Base-by-base conservation (phyloP, 2,113 vertebrate species). In the Suncus etruscus region DNA sequence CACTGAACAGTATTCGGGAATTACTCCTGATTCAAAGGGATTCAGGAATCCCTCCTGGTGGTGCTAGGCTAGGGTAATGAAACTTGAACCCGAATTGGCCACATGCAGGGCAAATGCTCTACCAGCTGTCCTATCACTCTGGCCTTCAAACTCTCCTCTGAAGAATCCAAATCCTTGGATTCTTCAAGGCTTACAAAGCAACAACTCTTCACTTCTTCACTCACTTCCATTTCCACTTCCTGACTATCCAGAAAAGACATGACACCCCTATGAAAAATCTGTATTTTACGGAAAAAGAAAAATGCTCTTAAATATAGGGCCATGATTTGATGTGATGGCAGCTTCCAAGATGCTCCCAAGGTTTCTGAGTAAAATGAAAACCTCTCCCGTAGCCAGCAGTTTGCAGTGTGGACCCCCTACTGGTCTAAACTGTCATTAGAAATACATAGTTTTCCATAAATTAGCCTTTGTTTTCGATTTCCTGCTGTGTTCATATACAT, bases 401-500 rank as follows among this genome's bases (percentile, higher is more conserved):
- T 97, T 98, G 97, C 97, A 98, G 98, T 97, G 97, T 95, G 97
- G 97, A 98, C 97, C 97, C 58, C 98, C 98, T 95, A 95, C 10
- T 24, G 97, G 97, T 97, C 95, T 97, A 95, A 95, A 96, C 96
- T 97, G 97, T 98, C 98, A 98, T 98, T 98, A 98, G 97, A 97
- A 97, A 97, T 97, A 97, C 98, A 98, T 95, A 97, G 97, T 98
- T 98, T 98, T 98, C 97, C 98, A 98, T 98, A 98, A 98, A 98
- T 98, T 98, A 98, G 95, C 95, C 97, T 98, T 97, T 97, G 97
- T 98, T 97, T 97, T 97, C 95, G 96, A 97, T 97, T 97, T 97
- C 98, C 98, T 95, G 97, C 97, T 97, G 98, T 95, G 98, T 97
- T 97, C 97, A 97, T 95, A 97, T 96, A 95, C 96, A 97, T 96